A percentile compares a stretch with the other conserved stretches of the same genome.
phyloP scores from a whole-genome alignment of 2,888 invertebrate species.

The Chrysodeixis includens region DNA sequence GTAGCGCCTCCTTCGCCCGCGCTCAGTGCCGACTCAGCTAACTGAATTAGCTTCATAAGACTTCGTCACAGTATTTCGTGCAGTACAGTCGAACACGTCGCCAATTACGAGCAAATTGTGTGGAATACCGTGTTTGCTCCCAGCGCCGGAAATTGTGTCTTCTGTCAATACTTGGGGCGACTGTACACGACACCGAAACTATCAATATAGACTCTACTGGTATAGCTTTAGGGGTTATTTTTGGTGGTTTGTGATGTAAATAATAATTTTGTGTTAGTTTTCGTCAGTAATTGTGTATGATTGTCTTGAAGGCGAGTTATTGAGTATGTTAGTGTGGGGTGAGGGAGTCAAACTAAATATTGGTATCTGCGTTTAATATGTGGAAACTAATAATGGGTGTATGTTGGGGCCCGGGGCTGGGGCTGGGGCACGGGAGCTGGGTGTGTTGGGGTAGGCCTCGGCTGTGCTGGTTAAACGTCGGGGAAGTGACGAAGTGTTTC shows the following conservation, averaged over 20 bases:
- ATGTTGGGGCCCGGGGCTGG: slow-evolving; percentile 14
- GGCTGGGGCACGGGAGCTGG: slow-evolving; percentile 2
- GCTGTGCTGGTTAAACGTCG: slow-evolving; percentile 2
- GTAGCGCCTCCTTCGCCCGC: background rate
- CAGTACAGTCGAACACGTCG: slow-evolving; percentile 56
- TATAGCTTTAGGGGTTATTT: slow-evolving; percentile 34
- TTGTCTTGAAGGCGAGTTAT: slow-evolving; percentile 65
- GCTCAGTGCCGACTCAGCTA: slow-evolving; percentile 17
- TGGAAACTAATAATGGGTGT: slow-evolving; percentile 56
- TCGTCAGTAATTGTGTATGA: slow-evolving; percentile 70
- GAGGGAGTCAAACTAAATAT: slow-evolving; percentile 66
- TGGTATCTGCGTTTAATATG: slow-evolving; percentile 60
- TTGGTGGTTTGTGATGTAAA: slow-evolving; percentile 17
- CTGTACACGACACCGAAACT: slow-evolving; percentile 50
- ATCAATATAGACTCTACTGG: slow-evolving; percentile 26
- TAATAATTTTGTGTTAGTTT: slow-evolving; percentile 50
- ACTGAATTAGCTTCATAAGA: slow-evolving; percentile 42
- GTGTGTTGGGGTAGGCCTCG: slow-evolving; percentile 12
- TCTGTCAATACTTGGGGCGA: slow-evolving; percentile 76
- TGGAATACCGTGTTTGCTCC: slow-evolving; percentile 67
- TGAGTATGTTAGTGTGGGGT: slow-evolving; percentile 44
- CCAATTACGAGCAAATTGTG: slow-evolving; percentile 81
- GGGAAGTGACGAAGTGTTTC: background rate
- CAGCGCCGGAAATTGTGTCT: slow-evolving; percentile 79
- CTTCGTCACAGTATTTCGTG: slow-evolving; percentile 33